Percentiles rank a stretch among this genome's conserved stretches.
Conservation (phyloP, 2,888 invertebrate species). For the Heteromurus nitidus region DNA sequence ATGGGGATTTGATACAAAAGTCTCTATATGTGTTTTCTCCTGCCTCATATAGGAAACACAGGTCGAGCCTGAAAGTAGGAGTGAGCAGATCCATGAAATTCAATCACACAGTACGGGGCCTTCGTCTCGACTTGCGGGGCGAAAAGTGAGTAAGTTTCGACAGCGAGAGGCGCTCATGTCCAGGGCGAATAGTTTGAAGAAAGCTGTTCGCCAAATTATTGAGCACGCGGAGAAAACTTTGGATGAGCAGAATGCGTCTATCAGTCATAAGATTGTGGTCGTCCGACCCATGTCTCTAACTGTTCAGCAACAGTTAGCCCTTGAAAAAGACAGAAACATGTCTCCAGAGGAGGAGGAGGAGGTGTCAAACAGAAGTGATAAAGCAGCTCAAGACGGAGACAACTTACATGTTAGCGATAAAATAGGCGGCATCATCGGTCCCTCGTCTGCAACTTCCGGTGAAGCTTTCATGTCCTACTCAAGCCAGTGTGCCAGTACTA, state of each 20-base stretch:
- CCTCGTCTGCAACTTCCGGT: slow-evolving; percentile 18
- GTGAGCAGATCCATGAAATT: slow-evolving; percentile 39
- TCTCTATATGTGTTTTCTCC: not conserved
- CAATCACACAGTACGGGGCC: slow-evolving; percentile 36
- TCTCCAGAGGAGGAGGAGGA: slow-evolving; percentile 46
- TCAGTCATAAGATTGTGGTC: slow-evolving; percentile 66
- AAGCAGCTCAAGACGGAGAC: slow-evolving; percentile 51
- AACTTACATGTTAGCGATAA: slow-evolving; percentile 12
- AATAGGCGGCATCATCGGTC: slow-evolving; percentile 1
- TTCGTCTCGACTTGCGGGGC: slow-evolving; percentile 35
- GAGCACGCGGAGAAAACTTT: slow-evolving; percentile 86
- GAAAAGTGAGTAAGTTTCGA: slow-evolving; percentile 74
- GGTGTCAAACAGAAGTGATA: slow-evolving; percentile 48
- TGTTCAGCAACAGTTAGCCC: slow-evolving; percentile 21
- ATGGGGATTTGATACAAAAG: no score
- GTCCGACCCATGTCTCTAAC: slow-evolving; percentile 71
- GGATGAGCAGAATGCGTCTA: slow-evolving; percentile 78
- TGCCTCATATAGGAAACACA: slow-evolving; percentile 33
- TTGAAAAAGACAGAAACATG: slow-evolving; percentile 47
- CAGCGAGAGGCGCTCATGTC: slow-evolving; percentile 78
- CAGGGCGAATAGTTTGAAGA: slow-evolving; percentile 88
- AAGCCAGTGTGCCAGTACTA: slow-evolving; percentile 48
- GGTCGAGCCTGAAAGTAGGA: slow-evolving; percentile 47
- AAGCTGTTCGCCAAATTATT: slow-evolving; percentile 86
- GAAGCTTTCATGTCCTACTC: slow-evolving; percentile 7